These are phyloP conservation scores for Spicauda simplicius DNA, from an alignment of 2,888 invertebrate genomes.

Conservation along the genomic window DNA sequence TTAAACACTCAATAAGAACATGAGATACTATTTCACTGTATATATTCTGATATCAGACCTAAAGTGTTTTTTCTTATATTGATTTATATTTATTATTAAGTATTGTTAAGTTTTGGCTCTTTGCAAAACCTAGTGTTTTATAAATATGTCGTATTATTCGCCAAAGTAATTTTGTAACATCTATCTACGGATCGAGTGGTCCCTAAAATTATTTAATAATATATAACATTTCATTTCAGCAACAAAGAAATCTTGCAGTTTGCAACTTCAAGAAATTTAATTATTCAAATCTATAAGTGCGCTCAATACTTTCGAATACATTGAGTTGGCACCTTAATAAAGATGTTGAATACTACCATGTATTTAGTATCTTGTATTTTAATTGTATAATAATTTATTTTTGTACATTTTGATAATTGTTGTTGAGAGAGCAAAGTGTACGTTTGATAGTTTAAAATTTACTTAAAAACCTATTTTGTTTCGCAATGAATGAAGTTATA, in stretches of 20 bases:
- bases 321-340: slow-evolving; percentile 1
- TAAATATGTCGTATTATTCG: slow-evolving; percentile 16
- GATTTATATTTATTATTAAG: slow-evolving; percentile 15
- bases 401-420: slow-evolving; percentile 38
- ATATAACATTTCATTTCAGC: not conserved
- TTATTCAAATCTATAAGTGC: not conserved
- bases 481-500: slow-evolving; percentile 16
- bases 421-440: slow-evolving; percentile 5
- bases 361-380: slow-evolving; percentile 39
- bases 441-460: slow-evolving; percentile 6
- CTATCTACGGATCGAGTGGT: not conserved
- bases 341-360: slow-evolving; percentile 4
- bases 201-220: not conserved
- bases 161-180: slow-evolving; percentile 26
- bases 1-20: not conserved
- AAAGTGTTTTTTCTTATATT: slow-evolving; percentile 6
- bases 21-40: not conserved
- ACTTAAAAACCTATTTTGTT: slow-evolving; percentile 1
- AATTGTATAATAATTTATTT: slow-evolving; percentile 42
- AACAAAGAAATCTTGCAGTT: no score
- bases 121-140: slow-evolving; percentile 12
- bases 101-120: slow-evolving; percentile 12
- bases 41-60: slow-evolving; percentile 7
- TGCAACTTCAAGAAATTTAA: not conserved
- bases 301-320: not conserved